Conservation (phyloP, 92 coral and sea anemone genomes). For the Actinernus sp. region DNA sequence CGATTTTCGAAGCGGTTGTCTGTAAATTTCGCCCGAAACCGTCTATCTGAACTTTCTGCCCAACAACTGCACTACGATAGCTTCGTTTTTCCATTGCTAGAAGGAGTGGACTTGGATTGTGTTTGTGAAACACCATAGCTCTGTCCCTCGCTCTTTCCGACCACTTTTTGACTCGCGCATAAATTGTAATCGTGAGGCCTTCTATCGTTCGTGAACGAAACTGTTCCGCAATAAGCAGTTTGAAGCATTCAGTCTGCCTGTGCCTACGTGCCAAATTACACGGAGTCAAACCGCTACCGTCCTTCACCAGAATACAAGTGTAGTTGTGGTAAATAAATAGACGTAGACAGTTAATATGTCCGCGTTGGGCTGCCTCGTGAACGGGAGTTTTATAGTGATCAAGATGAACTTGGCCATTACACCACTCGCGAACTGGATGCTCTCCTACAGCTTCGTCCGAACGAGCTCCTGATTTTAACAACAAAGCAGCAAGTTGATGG, state of each 20-base stretch:
- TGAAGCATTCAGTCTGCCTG: slow-evolving; percentile 90
- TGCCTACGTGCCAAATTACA: slow-evolving; percentile 87
- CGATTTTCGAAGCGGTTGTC: slow-evolving; percentile 65
- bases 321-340: slow-evolving; percentile 87
- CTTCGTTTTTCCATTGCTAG: slow-evolving; percentile 82
- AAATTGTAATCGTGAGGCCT: slow-evolving; percentile 79
- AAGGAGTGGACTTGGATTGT: slow-evolving; percentile 78
- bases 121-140: slow-evolving; percentile 84
- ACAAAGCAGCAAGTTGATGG: slow-evolving; percentile 87
- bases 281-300: slow-evolving; percentile 91
- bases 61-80: slow-evolving; percentile 78
- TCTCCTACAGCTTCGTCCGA: slow-evolving; percentile 93
- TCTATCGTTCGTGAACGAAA: slow-evolving; percentile 88
- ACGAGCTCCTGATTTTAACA: slow-evolving; percentile 91
- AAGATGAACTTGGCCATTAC: slow-evolving; percentile 72
- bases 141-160: slow-evolving; percentile 91
- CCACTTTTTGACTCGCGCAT: slow-evolving; percentile 95
- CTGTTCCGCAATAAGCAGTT: slow-evolving; percentile 91
- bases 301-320: slow-evolving; percentile 90
- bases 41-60: slow-evolving; percentile 91
- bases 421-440: slow-evolving; percentile 98
- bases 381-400: slow-evolving; percentile 89
- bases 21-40: slow-evolving; percentile 87
- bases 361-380: slow-evolving; percentile 94
- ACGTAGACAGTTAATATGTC: slow-evolving; percentile 76